These are phyloP conservation scores for Hololepta plana DNA, from an alignment of 2,888 invertebrate genomes.

Conservation along the genomic window DNA sequence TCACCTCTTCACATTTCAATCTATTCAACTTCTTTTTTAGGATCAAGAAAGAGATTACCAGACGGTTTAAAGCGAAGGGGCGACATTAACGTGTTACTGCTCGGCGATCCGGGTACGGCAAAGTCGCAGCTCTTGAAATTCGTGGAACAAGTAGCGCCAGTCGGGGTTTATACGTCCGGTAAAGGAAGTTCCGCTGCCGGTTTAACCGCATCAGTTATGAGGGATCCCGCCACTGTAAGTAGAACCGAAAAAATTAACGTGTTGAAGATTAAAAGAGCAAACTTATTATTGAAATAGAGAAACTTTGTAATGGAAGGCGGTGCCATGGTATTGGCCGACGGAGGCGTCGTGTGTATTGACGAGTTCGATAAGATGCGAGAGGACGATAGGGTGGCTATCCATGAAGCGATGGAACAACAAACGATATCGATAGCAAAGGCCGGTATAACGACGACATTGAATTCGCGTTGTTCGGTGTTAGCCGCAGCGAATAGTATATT, in stretches of 20 bases:
- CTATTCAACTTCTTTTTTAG: constrained; percentile 19
- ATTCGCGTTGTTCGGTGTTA: constrained; percentile 95
- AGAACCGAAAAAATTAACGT: background rate
- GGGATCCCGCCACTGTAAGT: constrained; percentile 81
- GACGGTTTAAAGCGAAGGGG: constrained; percentile 92
- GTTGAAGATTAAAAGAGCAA: too few relatives aligned
- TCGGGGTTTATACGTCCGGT: constrained; percentile 96
- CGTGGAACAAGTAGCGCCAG: constrained; percentile 85
- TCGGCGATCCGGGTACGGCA: constrained; percentile 99
- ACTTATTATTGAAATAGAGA: too few relatives aligned
- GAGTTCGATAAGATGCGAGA: constrained; percentile 99
- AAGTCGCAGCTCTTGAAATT: constrained; percentile 96
- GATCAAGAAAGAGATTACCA: constrained; percentile 72
- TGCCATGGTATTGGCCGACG: constrained; percentile 98
- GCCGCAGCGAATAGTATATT: constrained; percentile 98
- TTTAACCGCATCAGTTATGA: constrained; percentile 89
- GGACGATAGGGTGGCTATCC: constrained; percentile 97
- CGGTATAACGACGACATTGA: constrained; percentile 95
- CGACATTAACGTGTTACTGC: constrained; percentile 84
- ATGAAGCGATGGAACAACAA: constrained; percentile 99
- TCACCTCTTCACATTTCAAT: background rate
- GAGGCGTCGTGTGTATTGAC: constrained; percentile 98
- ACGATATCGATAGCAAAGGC: constrained; percentile 99
- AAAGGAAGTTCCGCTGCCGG: constrained; percentile 99
- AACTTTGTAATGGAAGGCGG: constrained; percentile 98